Evolutionary conservation across 1,140 invertebrate genomes (phyloP), one percentile per base, ranked within the genome.

Genomic region (Pseudomyrmex gracilis): DNA sequence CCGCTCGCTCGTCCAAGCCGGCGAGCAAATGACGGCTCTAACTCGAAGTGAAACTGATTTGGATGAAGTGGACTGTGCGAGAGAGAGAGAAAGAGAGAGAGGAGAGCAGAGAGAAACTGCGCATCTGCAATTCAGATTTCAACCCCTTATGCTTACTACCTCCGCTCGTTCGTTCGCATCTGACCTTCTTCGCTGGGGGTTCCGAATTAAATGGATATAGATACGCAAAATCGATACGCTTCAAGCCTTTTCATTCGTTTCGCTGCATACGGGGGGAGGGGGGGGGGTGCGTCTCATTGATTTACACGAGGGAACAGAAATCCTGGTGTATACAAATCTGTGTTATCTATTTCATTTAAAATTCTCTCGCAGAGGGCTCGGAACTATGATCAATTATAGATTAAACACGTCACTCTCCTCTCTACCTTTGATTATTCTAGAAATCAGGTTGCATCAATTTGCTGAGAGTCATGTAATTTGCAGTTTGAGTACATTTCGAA

Each of bases 61-160:
- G 82, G 86, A 77, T 82, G 73, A 85, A 73, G 85, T 70, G 77
- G 53, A 83, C 43, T 45, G 22, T 53, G 61, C 55, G 57, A 10
- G 55, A 17, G 20, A 43, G 34, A 22, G 67, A 63, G 51, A 10
- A 49, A 17, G 20, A 43, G 34, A 22, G 68, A 61, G 13, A 47
- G n/a, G 20, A 43, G 34, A 22, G 67, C 51, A 64, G 76, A 57
- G 61, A 83, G 77, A 70, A 64, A 71, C 71, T 76, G 67, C 67
- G 57, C 68, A 92, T 93, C 87, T 92, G 89, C 92, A 93, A 93
- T 93, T 92, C 90, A 92, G 73, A 93, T 93, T 90, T 84, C 85
- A 86, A 86, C 88, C 89, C 89, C 91, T 91, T 88, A 91, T 92
- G 91, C 91, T 91, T 85, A 85, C 34, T 83, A 63, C 53, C 80